These are phyloP conservation scores for Drosophila pandora DNA, from an alignment of 1,140 invertebrate species.

Conservation along the genomic window DNA sequence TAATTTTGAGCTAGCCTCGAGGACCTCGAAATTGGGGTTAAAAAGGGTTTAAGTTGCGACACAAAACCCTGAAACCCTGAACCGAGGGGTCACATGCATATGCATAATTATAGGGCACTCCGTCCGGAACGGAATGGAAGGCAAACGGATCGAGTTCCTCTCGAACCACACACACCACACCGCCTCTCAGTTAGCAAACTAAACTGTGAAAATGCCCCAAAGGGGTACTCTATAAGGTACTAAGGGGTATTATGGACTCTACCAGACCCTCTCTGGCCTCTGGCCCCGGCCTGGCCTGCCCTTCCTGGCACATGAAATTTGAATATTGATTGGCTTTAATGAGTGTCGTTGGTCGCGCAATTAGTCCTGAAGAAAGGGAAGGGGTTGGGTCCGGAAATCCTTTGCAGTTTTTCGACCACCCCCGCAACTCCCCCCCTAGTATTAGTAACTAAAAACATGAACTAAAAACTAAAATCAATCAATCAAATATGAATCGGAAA, in stretches of 20 bases:
- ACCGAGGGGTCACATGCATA: conserved; percentile 67
- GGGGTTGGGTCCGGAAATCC: conserved; percentile 3
- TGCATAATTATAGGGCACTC: conserved; percentile 72
- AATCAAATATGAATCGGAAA: conserved; percentile 13
- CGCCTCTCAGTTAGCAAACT: conserved; percentile 60
- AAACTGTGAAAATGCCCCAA: conserved; percentile 75
- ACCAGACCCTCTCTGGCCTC: too few relatives aligned
- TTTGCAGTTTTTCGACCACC: neutral
- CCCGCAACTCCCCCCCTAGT: too few relatives aligned
- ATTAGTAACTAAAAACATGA: too few relatives aligned
- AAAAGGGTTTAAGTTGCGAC: conserved; percentile 78
- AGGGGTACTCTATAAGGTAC: neutral
- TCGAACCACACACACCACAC: too few relatives aligned
- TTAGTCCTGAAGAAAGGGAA: conserved; percentile 39
- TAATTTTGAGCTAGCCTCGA: conserved; percentile 49
- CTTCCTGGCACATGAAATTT: conserved; percentile 54
- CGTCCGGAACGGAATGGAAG: conserved; percentile 58
- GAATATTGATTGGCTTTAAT: conserved; percentile 81
- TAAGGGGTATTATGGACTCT: neutral
- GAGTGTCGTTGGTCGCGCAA: conserved; percentile 69
- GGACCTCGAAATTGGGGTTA: conserved; percentile 60
- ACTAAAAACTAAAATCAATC: conserved; percentile 11
- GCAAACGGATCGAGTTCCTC: conserved; percentile 12
- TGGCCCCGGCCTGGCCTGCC: too few relatives aligned
- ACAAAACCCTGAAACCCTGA: conserved; percentile 22